Percentiles rank a stretch among this genome's conserved stretches.
phyloP scores from a whole-genome alignment of 1,140 invertebrate genomes.

The Luehdorfia chinensis region DNA sequence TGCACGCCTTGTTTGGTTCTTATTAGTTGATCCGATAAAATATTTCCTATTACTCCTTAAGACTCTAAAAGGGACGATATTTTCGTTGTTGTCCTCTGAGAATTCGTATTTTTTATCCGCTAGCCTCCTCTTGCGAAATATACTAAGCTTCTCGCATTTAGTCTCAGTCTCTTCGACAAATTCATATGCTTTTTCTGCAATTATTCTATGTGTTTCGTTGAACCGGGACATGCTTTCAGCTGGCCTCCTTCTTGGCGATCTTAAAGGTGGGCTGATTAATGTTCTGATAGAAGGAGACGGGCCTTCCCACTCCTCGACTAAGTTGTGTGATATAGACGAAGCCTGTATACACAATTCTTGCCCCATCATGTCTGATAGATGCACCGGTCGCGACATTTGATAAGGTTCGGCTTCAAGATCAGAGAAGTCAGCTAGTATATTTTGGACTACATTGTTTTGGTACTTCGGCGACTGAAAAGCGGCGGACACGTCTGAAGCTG shows the following conservation, averaged over 20 bases:
- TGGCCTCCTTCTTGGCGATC: conserved; percentile 65
- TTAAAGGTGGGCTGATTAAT: conserved; percentile 67
- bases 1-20: conserved; percentile 41
- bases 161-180: conserved; percentile 89
- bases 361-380: conserved; percentile 67
- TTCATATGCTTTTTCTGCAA: conserved; percentile 88
- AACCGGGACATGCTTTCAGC: conserved; percentile 74
- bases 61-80: conserved; percentile 86
- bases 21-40: conserved; percentile 65
- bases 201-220: conserved; percentile 78
- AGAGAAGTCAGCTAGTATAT: conserved; percentile 73
- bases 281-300: conserved; percentile 71
- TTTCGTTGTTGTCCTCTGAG: conserved; percentile 90
- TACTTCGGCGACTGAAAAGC: conserved; percentile 66
- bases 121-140: conserved; percentile 86
- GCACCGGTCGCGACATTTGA: conserved; percentile 61
- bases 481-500: conserved; percentile 54
- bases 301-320: conserved; percentile 74
- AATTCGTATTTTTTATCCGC: conserved; percentile 96
- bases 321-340: conserved; percentile 68
- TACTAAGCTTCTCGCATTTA: conserved; percentile 89
- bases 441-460: conserved; percentile 68
- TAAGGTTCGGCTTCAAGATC: conserved; percentile 71
- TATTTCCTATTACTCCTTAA: conserved; percentile 75
- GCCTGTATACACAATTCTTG: conserved; percentile 74